phyloP scores from a whole-genome alignment of 2,797 vertebrate species.

The Scyliorhinus canicula region DNA sequence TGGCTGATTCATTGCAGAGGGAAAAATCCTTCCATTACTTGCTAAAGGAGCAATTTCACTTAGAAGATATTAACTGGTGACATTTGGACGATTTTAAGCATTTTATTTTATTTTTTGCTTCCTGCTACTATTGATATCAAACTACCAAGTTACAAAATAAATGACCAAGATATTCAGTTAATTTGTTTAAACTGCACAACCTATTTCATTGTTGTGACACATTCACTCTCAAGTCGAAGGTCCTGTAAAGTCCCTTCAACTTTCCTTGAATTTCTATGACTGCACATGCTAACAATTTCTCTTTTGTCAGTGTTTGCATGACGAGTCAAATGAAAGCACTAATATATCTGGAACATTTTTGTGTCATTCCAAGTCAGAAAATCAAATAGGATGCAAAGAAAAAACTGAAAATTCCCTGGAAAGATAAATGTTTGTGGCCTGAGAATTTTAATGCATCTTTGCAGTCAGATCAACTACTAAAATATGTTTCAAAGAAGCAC shows the following conservation, averaged over 20 bases:
- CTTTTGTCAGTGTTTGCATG: not conserved
- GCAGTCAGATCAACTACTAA: not conserved
- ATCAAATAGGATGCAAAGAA: not conserved
- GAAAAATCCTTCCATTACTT: not conserved
- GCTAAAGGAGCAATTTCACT: not conserved
- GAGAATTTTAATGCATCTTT: not conserved
- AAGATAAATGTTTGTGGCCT: not conserved
- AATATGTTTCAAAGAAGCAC: not conserved
- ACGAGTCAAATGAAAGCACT: no score
- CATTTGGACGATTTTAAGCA: not conserved
- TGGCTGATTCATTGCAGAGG: not conserved
- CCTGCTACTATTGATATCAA: not conserved
- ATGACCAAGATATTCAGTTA: not conserved
- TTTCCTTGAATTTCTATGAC: not conserved
- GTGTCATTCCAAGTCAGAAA: not conserved
- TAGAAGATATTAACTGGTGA: not conserved
- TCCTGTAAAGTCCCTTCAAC: not conserved
- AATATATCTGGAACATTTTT: not conserved
- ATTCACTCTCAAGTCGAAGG: not conserved
- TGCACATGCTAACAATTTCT: not conserved
- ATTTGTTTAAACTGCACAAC: not conserved
- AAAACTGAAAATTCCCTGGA: not conserved
- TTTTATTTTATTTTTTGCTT: not conserved
- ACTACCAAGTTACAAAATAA: not conserved
- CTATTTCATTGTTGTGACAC: not conserved